Conservation (phyloP, 1,140 invertebrate genomes). For the Ceratina calcarata region DNA sequence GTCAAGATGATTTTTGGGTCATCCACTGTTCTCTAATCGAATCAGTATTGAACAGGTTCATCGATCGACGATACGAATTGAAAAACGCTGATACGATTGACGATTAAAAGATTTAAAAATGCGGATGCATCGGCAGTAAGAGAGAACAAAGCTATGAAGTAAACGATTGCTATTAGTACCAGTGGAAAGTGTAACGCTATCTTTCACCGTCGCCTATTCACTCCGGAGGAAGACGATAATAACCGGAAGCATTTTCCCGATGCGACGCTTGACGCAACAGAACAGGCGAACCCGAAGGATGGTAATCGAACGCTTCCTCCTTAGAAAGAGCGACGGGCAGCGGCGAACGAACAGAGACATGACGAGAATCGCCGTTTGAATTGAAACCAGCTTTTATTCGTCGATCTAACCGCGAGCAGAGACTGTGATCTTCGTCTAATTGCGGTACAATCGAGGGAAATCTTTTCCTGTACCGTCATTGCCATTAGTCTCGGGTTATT, state of each 20-base stretch:
- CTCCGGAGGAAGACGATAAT: conserved; percentile 29
- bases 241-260: conserved; percentile 39
- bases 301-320: conserved; percentile 31
- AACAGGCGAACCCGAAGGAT: conserved; percentile 12
- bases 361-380: too few species aligned
- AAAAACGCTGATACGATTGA: too few species aligned
- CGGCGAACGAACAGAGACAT: background rate
- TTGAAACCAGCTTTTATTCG: background rate
- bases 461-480: background rate
- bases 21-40: background rate
- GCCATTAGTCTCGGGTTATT: background rate
- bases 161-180: too few species aligned
- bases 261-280: conserved; percentile 15
- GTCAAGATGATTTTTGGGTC: background rate
- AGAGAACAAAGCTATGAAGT: too few species aligned
- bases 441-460: background rate
- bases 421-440: background rate
- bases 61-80: too few species aligned
- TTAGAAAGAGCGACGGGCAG: background rate
- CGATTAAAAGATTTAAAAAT: too few species aligned
- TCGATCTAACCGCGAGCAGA: background rate
- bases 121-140: too few species aligned
- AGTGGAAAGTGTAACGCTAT: background rate
- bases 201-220: background rate
- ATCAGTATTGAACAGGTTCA: background rate